Percentiles rank a stretch among this genome's conserved stretches.
phyloP scores from a whole-genome alignment of 2,888 invertebrate genomes.

The Aquatica leii region DNA sequence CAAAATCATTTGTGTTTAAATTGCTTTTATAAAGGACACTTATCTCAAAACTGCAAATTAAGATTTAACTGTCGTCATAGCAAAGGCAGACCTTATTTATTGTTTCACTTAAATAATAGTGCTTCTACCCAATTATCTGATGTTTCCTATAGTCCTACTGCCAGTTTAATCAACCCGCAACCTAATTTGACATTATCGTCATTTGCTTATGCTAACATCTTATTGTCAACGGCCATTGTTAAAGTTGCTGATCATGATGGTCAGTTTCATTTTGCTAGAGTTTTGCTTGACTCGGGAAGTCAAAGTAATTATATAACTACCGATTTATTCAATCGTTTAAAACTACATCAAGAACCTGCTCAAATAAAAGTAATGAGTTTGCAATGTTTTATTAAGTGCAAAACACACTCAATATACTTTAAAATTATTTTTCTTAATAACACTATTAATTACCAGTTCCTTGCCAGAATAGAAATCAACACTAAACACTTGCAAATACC shows the following conservation, averaged over 20 bases:
- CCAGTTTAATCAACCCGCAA: too few relatives aligned
- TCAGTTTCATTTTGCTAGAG: conserved; percentile 14
- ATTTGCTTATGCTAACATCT: background rate
- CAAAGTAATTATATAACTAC: conserved; percentile 32
- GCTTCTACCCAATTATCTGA: background rate
- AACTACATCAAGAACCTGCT: conserved; percentile 8
- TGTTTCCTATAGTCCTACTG: background rate
- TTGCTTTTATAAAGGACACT: conserved; percentile 33
- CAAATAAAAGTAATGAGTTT: conserved; percentile 20
- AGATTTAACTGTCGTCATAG: conserved; percentile 22
- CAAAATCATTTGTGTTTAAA: conserved; percentile 27
- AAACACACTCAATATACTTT: conserved; percentile 16
- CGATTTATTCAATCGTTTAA: conserved; percentile 15
- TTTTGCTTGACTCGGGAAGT: conserved; percentile 32
- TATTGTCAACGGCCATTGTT: conserved; percentile 29
- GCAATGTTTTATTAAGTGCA: conserved; percentile 20
- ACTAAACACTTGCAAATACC: too few relatives aligned
- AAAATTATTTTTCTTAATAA: conserved; percentile 21
- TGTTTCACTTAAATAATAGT: conserved; percentile 28
- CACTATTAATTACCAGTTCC: conserved; percentile 32
- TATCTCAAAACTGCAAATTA: conserved; percentile 15
- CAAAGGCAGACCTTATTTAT: conserved; percentile 27
- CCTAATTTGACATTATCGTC: background rate
- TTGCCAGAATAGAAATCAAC: background rate
- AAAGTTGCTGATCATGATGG: conserved; percentile 10